Conservation (phyloP, 2,113 vertebrate genomes). For the Motacilla tschutschensis region DNA sequence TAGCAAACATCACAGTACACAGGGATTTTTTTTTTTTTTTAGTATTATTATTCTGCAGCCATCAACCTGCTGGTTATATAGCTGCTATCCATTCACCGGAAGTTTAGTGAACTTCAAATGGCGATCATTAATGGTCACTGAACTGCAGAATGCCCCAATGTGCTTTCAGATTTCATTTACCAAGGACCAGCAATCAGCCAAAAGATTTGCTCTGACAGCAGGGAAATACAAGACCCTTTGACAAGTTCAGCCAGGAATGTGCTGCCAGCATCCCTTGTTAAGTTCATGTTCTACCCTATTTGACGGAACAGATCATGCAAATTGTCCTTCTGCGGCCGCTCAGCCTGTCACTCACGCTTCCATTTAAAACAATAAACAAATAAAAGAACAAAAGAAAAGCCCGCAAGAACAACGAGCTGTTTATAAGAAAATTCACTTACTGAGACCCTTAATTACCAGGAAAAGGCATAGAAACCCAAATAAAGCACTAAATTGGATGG, state of each 20-base stretch:
- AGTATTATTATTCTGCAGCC: slow-evolving; percentile 43
- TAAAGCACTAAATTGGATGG: slow-evolving; percentile 1
- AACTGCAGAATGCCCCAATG: slow-evolving; percentile 72
- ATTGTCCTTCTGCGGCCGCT: slow-evolving; percentile 37
- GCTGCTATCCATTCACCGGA: slow-evolving; percentile 70
- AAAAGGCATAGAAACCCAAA: background rate
- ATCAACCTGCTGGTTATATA: slow-evolving; percentile 58
- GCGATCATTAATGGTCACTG: slow-evolving; percentile 78
- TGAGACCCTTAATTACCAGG: background rate
- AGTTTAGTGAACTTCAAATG: slow-evolving; percentile 81
- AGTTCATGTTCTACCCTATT: slow-evolving; percentile 50
- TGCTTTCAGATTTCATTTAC: slow-evolving; percentile 79
- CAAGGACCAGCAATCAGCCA: slow-evolving; percentile 66
- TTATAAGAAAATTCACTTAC: slow-evolving; percentile 8
- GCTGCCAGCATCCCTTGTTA: slow-evolving; percentile 58
- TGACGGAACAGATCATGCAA: slow-evolving; percentile 60
- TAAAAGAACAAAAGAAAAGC: slow-evolving; percentile 38
- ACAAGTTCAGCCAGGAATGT: slow-evolving; percentile 41
- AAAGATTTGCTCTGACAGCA: slow-evolving; percentile 77
- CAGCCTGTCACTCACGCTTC: slow-evolving; percentile 24
- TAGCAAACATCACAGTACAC: background rate
- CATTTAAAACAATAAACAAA: slow-evolving; percentile 50
- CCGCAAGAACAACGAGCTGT: background rate
- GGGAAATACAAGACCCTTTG: slow-evolving; percentile 55
- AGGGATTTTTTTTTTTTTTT: background rate